These are phyloP conservation scores for Lepidothrix coronata DNA, from an alignment of 2,113 vertebrate genomes.

Conservation along the genomic window DNA sequence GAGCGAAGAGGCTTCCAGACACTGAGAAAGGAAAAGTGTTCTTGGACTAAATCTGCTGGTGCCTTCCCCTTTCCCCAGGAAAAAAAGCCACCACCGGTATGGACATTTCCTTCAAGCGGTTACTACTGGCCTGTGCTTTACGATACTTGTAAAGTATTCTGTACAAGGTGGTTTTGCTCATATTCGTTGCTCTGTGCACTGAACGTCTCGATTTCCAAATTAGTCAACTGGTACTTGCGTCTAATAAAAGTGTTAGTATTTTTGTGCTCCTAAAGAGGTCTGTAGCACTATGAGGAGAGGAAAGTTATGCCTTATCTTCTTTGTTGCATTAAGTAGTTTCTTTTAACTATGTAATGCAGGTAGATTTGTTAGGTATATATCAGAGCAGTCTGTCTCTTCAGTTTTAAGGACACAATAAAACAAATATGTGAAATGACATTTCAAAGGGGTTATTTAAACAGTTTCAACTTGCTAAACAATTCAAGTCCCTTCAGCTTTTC, in stretches of 20 bases:
- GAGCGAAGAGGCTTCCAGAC: neutral
- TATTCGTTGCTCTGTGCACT: neutral
- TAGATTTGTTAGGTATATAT: neutral
- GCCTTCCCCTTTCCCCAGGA: neutral
- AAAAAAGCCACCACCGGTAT: neutral
- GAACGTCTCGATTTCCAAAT: neutral
- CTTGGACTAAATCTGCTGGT: neutral
- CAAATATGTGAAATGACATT: neutral
- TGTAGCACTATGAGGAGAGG: fast-evolving
- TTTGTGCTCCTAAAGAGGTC: neutral
- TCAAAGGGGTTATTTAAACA: neutral
- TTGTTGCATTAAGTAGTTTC: neutral
- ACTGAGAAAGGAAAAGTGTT: neutral
- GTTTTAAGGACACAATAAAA: neutral
- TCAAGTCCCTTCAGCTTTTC: neutral
- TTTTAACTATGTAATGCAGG: neutral
- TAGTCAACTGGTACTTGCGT: neutral
- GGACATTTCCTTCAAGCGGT: neutral
- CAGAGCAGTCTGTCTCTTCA: neutral
- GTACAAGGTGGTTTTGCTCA: fast-evolving
- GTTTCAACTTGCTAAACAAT: neutral
- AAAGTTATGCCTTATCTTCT: neutral
- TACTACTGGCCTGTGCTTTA: neutral
- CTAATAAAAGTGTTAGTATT: neutral
- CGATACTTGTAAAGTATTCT: neutral